A percentile compares a stretch with the other conserved stretches of the same genome.
phyloP scores from a whole-genome alignment of 2,797 vertebrate species.

The Hemitrygon akajei region DNA sequence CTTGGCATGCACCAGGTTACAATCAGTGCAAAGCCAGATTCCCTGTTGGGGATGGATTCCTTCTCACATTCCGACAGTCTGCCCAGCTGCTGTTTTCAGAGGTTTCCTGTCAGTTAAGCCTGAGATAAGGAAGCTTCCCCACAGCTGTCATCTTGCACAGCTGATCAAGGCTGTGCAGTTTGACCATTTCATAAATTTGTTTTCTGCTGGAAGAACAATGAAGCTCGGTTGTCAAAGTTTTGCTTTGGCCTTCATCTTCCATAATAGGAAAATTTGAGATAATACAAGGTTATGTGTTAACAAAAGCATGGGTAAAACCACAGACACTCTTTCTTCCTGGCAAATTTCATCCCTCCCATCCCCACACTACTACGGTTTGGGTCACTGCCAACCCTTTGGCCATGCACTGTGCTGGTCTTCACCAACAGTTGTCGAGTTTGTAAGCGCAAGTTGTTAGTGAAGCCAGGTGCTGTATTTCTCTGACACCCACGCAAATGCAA shows the following conservation, averaged over 20 bases:
- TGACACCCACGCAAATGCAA: neutral
- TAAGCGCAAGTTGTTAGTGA: neutral
- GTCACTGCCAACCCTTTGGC: neutral
- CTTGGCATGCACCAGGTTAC: neutral
- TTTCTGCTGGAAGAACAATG: neutral
- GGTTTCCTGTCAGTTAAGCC: slow-evolving; percentile 25
- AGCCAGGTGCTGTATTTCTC: neutral
- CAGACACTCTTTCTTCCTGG: too few species aligned
- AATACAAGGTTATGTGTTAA: neutral
- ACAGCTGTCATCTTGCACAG: neutral
- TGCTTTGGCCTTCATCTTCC: neutral
- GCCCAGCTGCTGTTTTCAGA: slow-evolving; percentile 4
- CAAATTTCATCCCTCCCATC: neutral
- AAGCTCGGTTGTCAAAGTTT: neutral
- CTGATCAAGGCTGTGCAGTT: neutral
- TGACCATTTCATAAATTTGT: neutral
- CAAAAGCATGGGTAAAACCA: neutral
- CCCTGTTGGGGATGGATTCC: neutral
- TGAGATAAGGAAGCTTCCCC: slow-evolving; percentile 11
- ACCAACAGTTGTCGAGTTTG: neutral
- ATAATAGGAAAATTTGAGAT: neutral
- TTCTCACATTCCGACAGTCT: neutral
- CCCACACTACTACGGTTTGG: neutral
- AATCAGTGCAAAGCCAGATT: neutral
- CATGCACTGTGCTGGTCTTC: neutral